Evolutionary conservation across 2,888 invertebrate genomes (phyloP), one percentile per base, ranked within the genome.

Genomic region (Amorpha juglandis): DNA sequence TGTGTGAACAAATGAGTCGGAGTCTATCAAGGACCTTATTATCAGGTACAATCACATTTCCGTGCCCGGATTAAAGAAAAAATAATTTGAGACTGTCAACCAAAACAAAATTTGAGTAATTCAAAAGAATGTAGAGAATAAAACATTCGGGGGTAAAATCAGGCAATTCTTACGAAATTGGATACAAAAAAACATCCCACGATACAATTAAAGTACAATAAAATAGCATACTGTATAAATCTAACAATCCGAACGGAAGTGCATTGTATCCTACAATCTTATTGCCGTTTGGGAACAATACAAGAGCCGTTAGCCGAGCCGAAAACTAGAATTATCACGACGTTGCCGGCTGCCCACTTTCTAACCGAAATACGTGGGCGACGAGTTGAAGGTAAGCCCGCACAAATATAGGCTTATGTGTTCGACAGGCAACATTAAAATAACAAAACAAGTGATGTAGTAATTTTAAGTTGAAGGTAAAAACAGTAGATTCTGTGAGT

Each of bases 271-370:
- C 78, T 78, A 81, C 80, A 83, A 83, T 84, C 76, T 79, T 82
- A 86, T 86, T 87, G 84, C 86, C 75, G 73, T 64, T 33, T 65
- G 69, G 81, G 80, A 83, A 87, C 83, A 83, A 87, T 84, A 70
- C 67, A 67, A 71, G 69, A 74, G 70, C 69, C 70, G 70, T 66
- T 67, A 70, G 71, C 70, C n/a, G n/a, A n/a, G 74, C 76, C 79
- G 74, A 83, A 27, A 82, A 77, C 76, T 73, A 74, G 72, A 70
- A 79, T 80, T 83, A 86, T 82, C 79, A 65, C 69, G 63, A 71
- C 72, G 71, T 73, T 77, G 82, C 78, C 71, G 71, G 72, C 74
- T 77, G 82, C 78, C 73, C 71, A 82, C 85, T 83, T 84, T 87
- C 88, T 87, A 88, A 84, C 53, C 53, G 62, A 53, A 66, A 66